phyloP scores from a whole-genome alignment of 2,113 vertebrate species.

The Scytalopus superciliaris region DNA sequence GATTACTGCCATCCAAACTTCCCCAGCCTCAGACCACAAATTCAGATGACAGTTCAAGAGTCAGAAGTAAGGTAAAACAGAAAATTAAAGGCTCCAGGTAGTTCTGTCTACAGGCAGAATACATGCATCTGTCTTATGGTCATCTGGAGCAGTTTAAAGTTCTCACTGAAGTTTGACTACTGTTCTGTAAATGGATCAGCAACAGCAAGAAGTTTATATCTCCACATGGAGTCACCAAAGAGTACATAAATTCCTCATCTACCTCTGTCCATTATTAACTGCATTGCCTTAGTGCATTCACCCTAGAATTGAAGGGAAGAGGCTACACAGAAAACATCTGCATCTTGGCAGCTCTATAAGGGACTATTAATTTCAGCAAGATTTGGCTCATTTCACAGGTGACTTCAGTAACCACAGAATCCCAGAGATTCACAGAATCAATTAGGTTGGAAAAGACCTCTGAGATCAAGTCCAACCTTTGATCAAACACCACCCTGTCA shows the following conservation, averaged over 20 bases:
- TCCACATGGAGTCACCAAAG: background rate
- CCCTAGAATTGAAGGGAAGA: background rate
- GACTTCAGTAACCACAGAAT: background rate
- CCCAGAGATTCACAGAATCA: background rate
- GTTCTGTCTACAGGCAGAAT: constrained; percentile 13
- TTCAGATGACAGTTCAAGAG: background rate
- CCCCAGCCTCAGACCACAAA: constrained; percentile 24
- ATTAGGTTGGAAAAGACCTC: background rate
- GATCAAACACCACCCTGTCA: background rate
- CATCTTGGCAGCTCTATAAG: background rate
- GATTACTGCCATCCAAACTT: constrained; percentile 12
- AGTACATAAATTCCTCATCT: background rate
- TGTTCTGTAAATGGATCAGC: background rate
- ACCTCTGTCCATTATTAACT: background rate
- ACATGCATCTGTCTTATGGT: background rate
- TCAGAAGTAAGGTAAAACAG: background rate
- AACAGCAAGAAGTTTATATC: background rate
- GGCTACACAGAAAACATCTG: background rate
- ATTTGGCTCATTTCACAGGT: fast-evolving
- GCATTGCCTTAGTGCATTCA: background rate
- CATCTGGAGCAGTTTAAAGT: background rate
- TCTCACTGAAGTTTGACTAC: background rate
- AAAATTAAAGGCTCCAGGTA: constrained; percentile 9
- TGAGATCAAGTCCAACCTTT: background rate
- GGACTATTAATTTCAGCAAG: background rate